Base-by-base conservation (phyloP, 2,888 invertebrate genomes). In the Taenaris catops region DNA sequence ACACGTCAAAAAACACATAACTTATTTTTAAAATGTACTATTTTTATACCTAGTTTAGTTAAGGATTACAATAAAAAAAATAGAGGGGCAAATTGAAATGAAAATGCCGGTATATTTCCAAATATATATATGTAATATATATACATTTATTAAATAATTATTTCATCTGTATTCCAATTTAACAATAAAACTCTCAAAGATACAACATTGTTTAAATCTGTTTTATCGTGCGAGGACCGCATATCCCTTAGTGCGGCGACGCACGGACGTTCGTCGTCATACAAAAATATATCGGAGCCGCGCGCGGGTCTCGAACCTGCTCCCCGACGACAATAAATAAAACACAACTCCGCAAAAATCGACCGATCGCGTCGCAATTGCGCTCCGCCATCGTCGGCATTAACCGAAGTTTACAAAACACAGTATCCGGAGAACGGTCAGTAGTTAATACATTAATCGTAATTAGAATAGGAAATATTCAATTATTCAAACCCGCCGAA, bases 121-220 rank as follows among this genome's bases (percentile, higher is more conserved):
- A 87, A 87, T 87, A 87, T 86, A 87, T 81, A 84, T 81, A 87
- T n/a, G n/a, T n/a, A n/a, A n/a, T n/a, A 87, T 87, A 87, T 86
- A 87, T 81, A 84, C 83, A 87, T 87, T 83, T 75, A 84, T 86
- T 87, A 79, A 86, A 86, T 86, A 83, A 74, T 81, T 69, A 76
- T 78, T 76, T 86, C 72, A 76, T 83, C 73, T 81, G 81, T 84
- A 83, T 83, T 83, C 80, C 84, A 86, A 83, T 80, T 81, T 75
- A 87, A 87, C 87, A 87, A 87, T 87, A 87, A 83, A 87, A 79
- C 79, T 87, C 66, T 87, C 75, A 84, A 87, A 86, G 83, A 84
- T 78, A 84, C 84, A 87, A 87, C 87, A 87, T 84, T 70, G 71
- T 79, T 79, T 78, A 79, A 73, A 67, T 74, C 66, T 72, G 67